Base-by-base conservation (phyloP, 2,113 vertebrate genomes). In the Trochalopteron elliotii region DNA sequence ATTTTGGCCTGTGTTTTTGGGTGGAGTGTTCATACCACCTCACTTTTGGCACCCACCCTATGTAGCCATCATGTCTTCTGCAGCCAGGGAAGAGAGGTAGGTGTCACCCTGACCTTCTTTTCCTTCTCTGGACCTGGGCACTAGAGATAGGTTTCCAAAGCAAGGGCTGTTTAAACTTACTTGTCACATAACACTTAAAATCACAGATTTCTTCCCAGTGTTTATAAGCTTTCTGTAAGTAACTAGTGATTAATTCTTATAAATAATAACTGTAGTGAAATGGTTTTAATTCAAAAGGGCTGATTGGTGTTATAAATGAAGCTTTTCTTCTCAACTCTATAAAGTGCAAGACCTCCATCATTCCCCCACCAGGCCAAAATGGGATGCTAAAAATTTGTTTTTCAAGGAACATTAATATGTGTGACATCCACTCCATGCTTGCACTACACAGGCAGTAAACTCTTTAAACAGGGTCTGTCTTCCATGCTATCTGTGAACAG, bases 1-100 rank as follows among this genome's bases (percentile, higher is more conserved):
- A 90, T 95, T 94, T 94, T 93, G 83, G 56, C 91, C 42, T 70
- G 5, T 83, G 25, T 63, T 95, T 59, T 95, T 92, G 86, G 56
- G 76, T 86, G 71, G 68, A 59, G 64, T 33, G 27, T 70, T 92
- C 95, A 83, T 89, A 75, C 42, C 64, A 81, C 47, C 86, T 95
- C 1, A 0, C 6, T 92, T 93, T 78, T 83, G 76, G 71, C 79
- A 93, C 28, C 21, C 75, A 31, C 11, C 65, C 15, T 57, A 23
- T 0, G 0, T 77, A 50, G 18, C 75, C 76, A 31, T 55, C 68
- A 35, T 81, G 59, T 65, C 59, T 88, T 88, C 50, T 53, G 6
- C 75, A 57, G 50, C 50, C 71, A 39, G 71, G 30, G 45, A 67
- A 39, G 68, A 65, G 56, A 71, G 16, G 65, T 64, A 31, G 68